Conservation (phyloP, 2,888 invertebrate species). For the Sphinx pinastri region DNA sequence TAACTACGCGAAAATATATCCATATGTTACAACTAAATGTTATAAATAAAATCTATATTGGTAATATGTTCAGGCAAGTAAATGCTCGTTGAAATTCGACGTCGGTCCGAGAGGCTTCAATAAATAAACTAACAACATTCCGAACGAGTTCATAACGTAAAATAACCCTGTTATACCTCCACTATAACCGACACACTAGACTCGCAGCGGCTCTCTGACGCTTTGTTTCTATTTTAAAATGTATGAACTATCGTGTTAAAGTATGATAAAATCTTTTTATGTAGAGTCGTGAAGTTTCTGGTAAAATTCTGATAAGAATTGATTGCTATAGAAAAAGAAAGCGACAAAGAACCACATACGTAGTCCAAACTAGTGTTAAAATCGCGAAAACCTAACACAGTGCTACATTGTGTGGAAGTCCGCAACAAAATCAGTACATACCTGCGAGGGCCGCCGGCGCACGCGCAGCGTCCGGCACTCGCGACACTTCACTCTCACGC, state of each 20-base stretch:
- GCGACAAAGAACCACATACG: constrained; percentile 2
- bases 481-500: constrained; percentile 19
- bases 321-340: neutral
- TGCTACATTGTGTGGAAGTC: constrained; percentile 19
- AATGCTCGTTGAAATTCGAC: constrained; percentile 21
- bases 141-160: constrained; percentile 20
- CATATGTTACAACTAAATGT: constrained; percentile 21
- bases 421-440: constrained; percentile 24
- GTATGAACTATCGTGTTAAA: neutral
- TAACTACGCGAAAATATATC: constrained; percentile 19
- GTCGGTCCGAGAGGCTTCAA: constrained; percentile 23
- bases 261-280: neutral
- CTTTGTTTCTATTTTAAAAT: neutral
- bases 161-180: constrained; percentile 25
- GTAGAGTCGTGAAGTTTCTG: neutral
- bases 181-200: neutral
- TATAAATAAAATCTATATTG: constrained; percentile 25
- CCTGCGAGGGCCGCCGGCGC: constrained; percentile 4
- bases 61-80: constrained; percentile 24
- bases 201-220: neutral
- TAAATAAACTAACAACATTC: constrained; percentile 24
- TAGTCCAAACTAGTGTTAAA: neutral
- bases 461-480: constrained; percentile 32
- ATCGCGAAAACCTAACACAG: constrained; percentile 21
- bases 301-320: constrained; percentile 1